These are phyloP conservation scores for Nematostella vectensis DNA, from an alignment of 92 coral and sea anemone species.

Conservation along the genomic window DNA sequence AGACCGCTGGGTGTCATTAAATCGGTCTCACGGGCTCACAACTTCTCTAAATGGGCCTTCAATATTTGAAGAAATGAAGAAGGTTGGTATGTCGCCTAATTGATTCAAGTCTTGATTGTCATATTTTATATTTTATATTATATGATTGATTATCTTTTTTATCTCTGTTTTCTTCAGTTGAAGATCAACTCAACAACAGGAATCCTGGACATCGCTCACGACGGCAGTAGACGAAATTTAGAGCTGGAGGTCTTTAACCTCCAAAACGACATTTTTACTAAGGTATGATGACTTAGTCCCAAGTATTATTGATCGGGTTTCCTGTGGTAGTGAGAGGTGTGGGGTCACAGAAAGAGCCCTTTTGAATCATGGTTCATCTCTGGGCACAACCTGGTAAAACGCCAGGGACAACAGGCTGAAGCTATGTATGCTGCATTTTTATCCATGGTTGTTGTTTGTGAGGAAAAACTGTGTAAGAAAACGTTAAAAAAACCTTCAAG, in stretches of 20 bases:
- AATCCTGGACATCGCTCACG: constrained; percentile 28
- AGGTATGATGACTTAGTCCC: too few relatives aligned
- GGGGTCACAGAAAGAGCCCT: too few relatives aligned
- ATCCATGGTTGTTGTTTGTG: background rate
- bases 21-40: background rate
- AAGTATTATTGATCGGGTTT: too few relatives aligned
- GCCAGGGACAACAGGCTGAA: background rate
- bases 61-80: constrained; percentile 22
- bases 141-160: background rate
- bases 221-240: constrained; percentile 38
- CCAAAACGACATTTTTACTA: constrained; percentile 36
- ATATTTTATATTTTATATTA: too few relatives aligned
- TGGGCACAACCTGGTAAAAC: too few relatives aligned
- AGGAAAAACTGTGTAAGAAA: too few relatives aligned
- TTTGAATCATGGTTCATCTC: too few relatives aligned
- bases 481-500: too few relatives aligned
- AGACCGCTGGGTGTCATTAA: constrained; percentile 26
- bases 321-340: too few relatives aligned
- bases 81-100: too few relatives aligned
- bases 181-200: constrained; percentile 52
- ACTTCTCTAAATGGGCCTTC: constrained; percentile 22
- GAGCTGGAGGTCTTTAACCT: constrained; percentile 62
- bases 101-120: too few relatives aligned
- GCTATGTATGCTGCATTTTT: background rate
- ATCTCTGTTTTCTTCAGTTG: constrained; percentile 7